phyloP scores from a whole-genome alignment of 2,888 invertebrate species.

The Protodeltote pygarga region DNA sequence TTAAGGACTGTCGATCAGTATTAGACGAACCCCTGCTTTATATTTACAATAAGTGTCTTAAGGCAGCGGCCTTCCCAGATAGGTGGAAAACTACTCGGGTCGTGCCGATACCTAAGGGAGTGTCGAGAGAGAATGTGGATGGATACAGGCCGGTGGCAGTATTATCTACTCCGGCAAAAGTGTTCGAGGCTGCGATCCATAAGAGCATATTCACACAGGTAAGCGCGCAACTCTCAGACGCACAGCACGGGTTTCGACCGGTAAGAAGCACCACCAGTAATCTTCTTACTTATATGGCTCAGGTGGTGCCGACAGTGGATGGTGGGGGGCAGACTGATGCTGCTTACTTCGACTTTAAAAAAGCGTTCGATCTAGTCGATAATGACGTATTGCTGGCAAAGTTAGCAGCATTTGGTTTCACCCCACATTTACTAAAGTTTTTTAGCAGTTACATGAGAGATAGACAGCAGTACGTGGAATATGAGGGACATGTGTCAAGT shows the following conservation, averaged over 20 bases:
- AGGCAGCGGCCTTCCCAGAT: slow-evolving; percentile 1
- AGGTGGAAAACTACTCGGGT: slow-evolving; percentile 8
- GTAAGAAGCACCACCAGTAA: slow-evolving; percentile 9
- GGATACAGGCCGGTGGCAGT: slow-evolving; percentile 3
- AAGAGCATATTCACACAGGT: not conserved
- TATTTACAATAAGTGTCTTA: not conserved
- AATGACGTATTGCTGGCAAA: slow-evolving; percentile 11
- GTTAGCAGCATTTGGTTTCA: slow-evolving; percentile 5
- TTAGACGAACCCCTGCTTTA: not conserved
- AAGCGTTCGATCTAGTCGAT: slow-evolving; percentile 13
- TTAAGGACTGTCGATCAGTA: slow-evolving; percentile 4
- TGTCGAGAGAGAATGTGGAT: not conserved
- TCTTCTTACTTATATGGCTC: slow-evolving; percentile 6
- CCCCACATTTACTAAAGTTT: slow-evolving; percentile 7
- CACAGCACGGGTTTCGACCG: slow-evolving; percentile 7
- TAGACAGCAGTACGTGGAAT: slow-evolving; percentile 2
- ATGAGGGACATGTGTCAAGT: not conserved
- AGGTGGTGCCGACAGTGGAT: slow-evolving; percentile 6
- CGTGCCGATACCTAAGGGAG: not conserved
- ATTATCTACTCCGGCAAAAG: not conserved
- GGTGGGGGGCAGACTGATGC: slow-evolving; percentile 8
- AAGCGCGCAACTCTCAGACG: not conserved
- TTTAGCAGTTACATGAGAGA: not conserved
- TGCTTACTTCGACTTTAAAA: slow-evolving; percentile 14
- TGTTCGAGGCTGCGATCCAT: slow-evolving; percentile 3